Base-by-base conservation (phyloP, 2,113 vertebrate genomes). In the Labeo catla region DNA sequence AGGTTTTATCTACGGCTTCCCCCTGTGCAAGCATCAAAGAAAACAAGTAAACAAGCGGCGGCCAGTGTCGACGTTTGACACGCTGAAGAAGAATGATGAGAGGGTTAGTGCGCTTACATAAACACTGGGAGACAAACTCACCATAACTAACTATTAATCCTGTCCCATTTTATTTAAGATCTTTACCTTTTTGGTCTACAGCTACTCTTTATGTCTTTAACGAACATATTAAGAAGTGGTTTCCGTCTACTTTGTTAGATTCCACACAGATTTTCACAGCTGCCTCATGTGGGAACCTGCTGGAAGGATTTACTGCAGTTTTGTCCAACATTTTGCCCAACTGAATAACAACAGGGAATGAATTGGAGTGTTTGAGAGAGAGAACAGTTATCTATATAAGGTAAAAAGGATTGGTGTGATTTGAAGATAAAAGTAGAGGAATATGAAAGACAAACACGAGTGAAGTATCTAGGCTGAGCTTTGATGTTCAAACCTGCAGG, bases 391-490 rank as follows among this genome's bases (percentile, higher is more conserved):
- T 16, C 28, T 23, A 70, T 49, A 77, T 73, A 82, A 61, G 78
- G 79, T 23, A 70, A 76, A 79, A 80, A 85, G 63, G 68, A 83
- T 81, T 85, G 74, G 65, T 45, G 77, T 73, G 91, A 92, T 92
- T 13, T 45, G 77, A 76, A 89, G 92, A 93, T 93, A 87, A 89
- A 92, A 86, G 83, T 47, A 77, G 49, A 68, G 54, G 90, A 89
- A 92, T 92, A 92, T 90, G 89, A 92, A 93, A 93, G 66, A 91
- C 79, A 92, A 92, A 92, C 90, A 92, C 6, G 13, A 54, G 34
- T 65, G 47, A 77, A 89, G 77, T 39, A 76, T 76, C 19, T 76
- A 19, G 50, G 77, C 78, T 57, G 70, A 82, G 36, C 89, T 93
- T 93, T 93, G 91, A 93, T 93, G 92, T 88, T 87, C 28, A 28